Conservation (phyloP, 2,113 vertebrate genomes). For the Desmodus rotundus region DNA sequence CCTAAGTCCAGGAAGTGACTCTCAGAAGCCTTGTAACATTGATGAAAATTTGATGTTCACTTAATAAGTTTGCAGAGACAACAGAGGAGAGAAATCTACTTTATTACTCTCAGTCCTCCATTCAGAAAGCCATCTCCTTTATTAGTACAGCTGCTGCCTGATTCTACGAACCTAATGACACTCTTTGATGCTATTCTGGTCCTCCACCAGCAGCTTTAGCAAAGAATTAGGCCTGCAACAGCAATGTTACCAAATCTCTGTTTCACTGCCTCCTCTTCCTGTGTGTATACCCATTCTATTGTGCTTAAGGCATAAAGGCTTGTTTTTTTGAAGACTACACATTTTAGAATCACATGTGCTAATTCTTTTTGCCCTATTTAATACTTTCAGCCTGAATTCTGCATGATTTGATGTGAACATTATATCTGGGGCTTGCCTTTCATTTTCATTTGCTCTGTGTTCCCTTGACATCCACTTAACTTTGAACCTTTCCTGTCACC, state of each 20-base stretch:
- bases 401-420: neutral
- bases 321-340: neutral
- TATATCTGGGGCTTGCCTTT: neutral
- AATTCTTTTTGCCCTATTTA: neutral
- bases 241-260: neutral
- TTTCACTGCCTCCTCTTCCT: neutral
- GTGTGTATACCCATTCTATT: no score
- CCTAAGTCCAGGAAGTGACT: neutral
- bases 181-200: fast-evolving
- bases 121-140: neutral
- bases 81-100: neutral
- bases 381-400: neutral
- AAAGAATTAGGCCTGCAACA: neutral
- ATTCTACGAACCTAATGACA: fast-evolving
- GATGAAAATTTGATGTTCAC: neutral
- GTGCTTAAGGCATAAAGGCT: neutral
- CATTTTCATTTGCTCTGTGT: neutral
- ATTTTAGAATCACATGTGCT: neutral
- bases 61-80: neutral
- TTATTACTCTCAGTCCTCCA: neutral
- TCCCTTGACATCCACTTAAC: neutral
- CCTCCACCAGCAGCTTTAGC: neutral
- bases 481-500: neutral
- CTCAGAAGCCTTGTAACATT: neutral
- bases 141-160: neutral